These are phyloP conservation scores for Tragelaphus strepsiceros DNA, from an alignment of 2,113 vertebrate species.

Conservation along the genomic window DNA sequence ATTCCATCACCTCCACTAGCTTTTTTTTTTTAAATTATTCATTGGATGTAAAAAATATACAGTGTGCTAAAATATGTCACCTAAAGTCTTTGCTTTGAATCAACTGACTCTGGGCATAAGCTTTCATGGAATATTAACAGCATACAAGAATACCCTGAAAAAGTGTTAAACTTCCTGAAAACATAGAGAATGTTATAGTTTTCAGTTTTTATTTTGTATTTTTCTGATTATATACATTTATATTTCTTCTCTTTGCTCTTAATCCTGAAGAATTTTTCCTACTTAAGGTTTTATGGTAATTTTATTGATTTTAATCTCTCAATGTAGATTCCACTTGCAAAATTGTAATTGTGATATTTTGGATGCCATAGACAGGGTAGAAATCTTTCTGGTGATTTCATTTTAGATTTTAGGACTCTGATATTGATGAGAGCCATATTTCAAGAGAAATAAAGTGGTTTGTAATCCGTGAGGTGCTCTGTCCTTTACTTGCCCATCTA, in stretches of 20 bases:
- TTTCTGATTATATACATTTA: neutral
- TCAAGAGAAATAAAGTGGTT: neutral
- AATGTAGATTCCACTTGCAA: neutral
- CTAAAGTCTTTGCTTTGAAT: constrained; percentile 43
- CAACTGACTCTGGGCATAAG: constrained; percentile 22
- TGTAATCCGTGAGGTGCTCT: neutral
- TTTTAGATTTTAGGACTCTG: neutral
- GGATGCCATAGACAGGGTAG: neutral
- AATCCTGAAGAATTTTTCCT: neutral
- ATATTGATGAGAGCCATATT: neutral
- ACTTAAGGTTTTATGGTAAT: neutral
- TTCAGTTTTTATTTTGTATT: neutral
- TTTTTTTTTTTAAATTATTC: neutral
- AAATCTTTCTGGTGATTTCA: neutral
- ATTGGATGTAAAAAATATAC: constrained; percentile 40
- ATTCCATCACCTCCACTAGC: neutral
- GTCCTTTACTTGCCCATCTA: neutral
- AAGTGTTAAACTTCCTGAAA: constrained; percentile 24
- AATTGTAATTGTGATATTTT: neutral
- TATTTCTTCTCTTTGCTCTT: neutral
- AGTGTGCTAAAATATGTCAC: constrained; percentile 31
- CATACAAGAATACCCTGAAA: neutral
- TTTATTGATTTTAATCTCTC: neutral
- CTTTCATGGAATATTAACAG: constrained; percentile 61
- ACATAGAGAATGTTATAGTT: neutral